phyloP scores from a whole-genome alignment of 2,888 invertebrate species.

The Melanophora roralis region DNA sequence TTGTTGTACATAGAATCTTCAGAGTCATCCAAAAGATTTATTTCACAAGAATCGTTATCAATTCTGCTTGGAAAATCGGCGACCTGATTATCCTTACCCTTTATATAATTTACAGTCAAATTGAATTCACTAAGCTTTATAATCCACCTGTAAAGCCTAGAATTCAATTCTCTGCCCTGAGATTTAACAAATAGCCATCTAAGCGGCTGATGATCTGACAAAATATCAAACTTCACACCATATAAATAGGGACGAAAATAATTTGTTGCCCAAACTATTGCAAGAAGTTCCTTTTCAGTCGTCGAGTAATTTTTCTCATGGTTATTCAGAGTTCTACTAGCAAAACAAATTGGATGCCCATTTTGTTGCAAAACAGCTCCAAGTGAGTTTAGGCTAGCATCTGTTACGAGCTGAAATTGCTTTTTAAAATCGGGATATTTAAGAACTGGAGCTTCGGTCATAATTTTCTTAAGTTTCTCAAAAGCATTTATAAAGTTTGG shows the following conservation, averaged over 20 bases:
- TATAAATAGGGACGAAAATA: constrained; percentile 14
- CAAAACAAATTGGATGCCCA: constrained; percentile 23
- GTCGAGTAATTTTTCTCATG: too few species aligned
- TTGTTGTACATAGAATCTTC: constrained; percentile 11
- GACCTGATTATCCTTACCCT: constrained; percentile 21
- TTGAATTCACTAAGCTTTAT: constrained; percentile 24
- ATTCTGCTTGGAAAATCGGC: constrained; percentile 24
- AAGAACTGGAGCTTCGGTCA: constrained; percentile 41
- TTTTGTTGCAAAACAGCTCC: constrained; percentile 50
- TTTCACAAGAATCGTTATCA: constrained; percentile 7
- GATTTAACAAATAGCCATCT: too few species aligned
- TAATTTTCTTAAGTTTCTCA: constrained; percentile 36
- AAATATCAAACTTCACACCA: too few species aligned
- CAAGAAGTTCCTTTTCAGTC: too few species aligned
- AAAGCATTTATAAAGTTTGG: not conserved
- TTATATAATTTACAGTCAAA: constrained; percentile 13
- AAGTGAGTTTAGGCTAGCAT: constrained; percentile 38
- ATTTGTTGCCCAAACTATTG: constrained; percentile 1
- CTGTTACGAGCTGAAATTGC: constrained; percentile 35
- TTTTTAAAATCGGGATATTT: constrained; percentile 35
- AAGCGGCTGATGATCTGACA: too few species aligned
- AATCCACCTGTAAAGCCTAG: constrained; percentile 19
- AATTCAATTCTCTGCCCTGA: constrained; percentile 17
- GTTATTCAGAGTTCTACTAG: constrained; percentile 5
- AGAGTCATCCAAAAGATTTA: not conserved